Conservation (phyloP, 2,888 invertebrate genomes). For the Caenorhabditis drosophilae region DNA sequence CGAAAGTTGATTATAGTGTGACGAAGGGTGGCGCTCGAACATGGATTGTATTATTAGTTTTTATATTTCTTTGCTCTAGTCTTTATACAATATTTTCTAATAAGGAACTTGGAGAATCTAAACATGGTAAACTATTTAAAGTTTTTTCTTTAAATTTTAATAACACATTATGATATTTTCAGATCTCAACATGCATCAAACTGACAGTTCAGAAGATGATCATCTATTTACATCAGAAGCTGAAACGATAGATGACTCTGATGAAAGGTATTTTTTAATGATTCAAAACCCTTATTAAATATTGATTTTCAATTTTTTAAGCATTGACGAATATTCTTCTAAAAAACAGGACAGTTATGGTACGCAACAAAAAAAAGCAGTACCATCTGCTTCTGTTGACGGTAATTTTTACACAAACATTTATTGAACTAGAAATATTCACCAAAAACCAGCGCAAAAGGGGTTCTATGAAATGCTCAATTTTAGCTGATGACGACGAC, state of each 20-base stretch:
- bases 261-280: conserved; percentile 5
- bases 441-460: too few species aligned
- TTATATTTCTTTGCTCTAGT: conserved; percentile 63
- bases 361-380: conserved; percentile 17
- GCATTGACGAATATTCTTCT: too few species aligned
- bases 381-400: conserved; percentile 14
- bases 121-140: conserved; percentile 27
- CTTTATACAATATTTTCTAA: conserved; percentile 65
- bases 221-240: neutral
- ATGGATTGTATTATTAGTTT: conserved; percentile 66
- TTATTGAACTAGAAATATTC: neutral
- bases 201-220: conserved; percentile 12
- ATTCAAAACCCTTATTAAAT: neutral
- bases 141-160: neutral
- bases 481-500: conserved; percentile 35
- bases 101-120: conserved; percentile 45
- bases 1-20: conserved; percentile 63
- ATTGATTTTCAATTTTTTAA: conserved; percentile 2
- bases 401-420: neutral
- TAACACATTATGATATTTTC: neutral
- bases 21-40: conserved; percentile 64
- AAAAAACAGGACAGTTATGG: too few species aligned
- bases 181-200: conserved; percentile 18
- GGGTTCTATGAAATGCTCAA: too few species aligned
- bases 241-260: conserved; percentile 7